phyloP scores from a whole-genome alignment of 2,797 vertebrate species.

The Cygnus olor region DNA sequence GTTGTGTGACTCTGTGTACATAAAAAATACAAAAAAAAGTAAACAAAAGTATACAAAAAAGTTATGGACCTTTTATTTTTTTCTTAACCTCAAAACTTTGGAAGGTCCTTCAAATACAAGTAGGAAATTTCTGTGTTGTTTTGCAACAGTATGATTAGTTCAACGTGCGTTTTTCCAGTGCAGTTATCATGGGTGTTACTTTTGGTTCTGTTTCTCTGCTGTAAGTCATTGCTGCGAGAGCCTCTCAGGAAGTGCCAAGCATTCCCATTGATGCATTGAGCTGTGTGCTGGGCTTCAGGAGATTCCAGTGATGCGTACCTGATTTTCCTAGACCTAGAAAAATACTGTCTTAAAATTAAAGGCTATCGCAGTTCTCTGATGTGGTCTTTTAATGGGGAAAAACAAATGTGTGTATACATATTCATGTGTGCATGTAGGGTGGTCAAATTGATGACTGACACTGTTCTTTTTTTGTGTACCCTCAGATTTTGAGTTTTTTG shows the following conservation, averaged over 20 bases:
- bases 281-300: neutral
- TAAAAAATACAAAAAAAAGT: neutral
- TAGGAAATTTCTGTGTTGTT: neutral
- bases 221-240: neutral
- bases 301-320: neutral
- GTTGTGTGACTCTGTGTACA: neutral
- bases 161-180: neutral
- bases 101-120: neutral
- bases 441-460: neutral
- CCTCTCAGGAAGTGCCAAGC: neutral
- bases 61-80: neutral
- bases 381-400: neutral
- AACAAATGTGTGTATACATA: neutral
- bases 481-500: neutral
- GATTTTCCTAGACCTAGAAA: neutral
- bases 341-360: neutral
- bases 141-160: neutral
- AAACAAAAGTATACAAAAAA: rapidly evolving
- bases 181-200: neutral
- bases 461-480: neutral
- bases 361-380: neutral
- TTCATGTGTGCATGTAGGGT: neutral
- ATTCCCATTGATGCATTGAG: neutral
- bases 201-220: neutral
- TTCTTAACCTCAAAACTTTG: neutral